Evolutionary conservation across 1,140 invertebrate genomes (phyloP).

Genomic region (Drosophila baimaii): DNA sequence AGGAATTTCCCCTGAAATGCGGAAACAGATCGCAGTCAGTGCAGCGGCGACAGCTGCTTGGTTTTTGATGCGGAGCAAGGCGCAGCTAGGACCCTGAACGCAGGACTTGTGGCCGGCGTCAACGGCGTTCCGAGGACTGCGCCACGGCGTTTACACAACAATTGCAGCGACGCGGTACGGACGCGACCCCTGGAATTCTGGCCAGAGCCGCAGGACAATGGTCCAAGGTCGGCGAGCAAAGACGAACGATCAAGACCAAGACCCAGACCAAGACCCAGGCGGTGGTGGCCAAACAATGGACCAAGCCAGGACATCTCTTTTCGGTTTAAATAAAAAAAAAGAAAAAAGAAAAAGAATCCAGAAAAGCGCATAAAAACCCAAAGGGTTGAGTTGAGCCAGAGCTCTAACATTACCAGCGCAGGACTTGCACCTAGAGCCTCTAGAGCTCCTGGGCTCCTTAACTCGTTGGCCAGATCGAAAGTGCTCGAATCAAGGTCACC

Average conservation of each 20-base stretch:
- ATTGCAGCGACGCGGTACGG: constrained; percentile 27
- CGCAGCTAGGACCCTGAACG: not conserved
- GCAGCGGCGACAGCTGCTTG: constrained; percentile 26
- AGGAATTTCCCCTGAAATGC: constrained; percentile 26
- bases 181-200: not conserved
- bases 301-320: not conserved
- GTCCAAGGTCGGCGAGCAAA: constrained; percentile 30
- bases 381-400: constrained; percentile 25
- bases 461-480: constrained; percentile 41
- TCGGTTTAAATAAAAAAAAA: not conserved
- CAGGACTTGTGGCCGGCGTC: constrained; percentile 56
- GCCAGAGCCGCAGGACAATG: constrained; percentile 40
- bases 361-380: constrained; percentile 14
- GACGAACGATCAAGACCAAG: constrained; percentile 4
- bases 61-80: constrained; percentile 19
- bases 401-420: not conserved
- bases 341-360: not conserved
- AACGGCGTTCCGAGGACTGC: constrained; percentile 61
- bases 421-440: too few relatives aligned
- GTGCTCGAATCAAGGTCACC: constrained; percentile 39
- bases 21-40: constrained; percentile 34
- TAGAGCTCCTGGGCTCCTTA: constrained; percentile 6
- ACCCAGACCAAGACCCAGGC: constrained; percentile 2
- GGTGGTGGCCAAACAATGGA: constrained; percentile 3
- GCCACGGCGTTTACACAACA: constrained; percentile 69